Conservation (phyloP, 2,797 vertebrate genomes). For the Hippoglossus hippoglossus region DNA sequence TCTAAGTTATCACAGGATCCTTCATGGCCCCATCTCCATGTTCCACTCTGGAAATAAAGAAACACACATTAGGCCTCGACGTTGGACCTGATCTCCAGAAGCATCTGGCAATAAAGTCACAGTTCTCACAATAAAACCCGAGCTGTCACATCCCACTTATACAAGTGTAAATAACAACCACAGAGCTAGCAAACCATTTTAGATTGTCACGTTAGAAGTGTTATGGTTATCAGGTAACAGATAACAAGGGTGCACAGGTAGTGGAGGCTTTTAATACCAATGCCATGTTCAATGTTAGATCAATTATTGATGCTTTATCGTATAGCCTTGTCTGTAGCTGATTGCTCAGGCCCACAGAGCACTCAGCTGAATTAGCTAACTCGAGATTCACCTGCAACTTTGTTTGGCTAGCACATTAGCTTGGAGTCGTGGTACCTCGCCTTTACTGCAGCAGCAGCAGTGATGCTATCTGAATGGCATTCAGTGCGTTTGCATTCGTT, state of each 20-base stretch:
- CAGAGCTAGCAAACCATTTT: conserved; percentile 4
- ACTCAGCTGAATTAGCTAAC: conserved; percentile 21
- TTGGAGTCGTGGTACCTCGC: conserved; percentile 21
- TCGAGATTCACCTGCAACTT: conserved; percentile 63
- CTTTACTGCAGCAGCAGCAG: conserved; percentile 5
- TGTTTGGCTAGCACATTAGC: conserved; percentile 57
- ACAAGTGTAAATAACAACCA: not conserved
- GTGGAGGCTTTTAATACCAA: not conserved
- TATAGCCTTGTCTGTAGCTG: not conserved
- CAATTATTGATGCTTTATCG: not conserved
- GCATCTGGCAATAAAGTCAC: conserved; percentile 5
- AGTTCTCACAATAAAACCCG: conserved; percentile 5
- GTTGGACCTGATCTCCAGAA: conserved; percentile 1
- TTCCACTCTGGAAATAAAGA: conserved; percentile 59
- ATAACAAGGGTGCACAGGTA: not conserved
- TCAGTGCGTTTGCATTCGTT: conserved; percentile 8
- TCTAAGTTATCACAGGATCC: conserved; percentile 77
- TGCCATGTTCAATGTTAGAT: conserved; percentile 1
- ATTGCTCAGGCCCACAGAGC: not conserved
- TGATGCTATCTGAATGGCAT: conserved; percentile 19
- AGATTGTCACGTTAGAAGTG: conserved; percentile 18
- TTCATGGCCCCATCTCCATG: conserved; percentile 76
- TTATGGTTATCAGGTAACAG: not conserved
- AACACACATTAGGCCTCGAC: conserved; percentile 28
- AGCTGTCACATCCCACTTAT: not conserved